These are phyloP conservation scores for Helobdella robusta DNA, from an alignment of 2,888 invertebrate species.

Conservation along the genomic window DNA sequence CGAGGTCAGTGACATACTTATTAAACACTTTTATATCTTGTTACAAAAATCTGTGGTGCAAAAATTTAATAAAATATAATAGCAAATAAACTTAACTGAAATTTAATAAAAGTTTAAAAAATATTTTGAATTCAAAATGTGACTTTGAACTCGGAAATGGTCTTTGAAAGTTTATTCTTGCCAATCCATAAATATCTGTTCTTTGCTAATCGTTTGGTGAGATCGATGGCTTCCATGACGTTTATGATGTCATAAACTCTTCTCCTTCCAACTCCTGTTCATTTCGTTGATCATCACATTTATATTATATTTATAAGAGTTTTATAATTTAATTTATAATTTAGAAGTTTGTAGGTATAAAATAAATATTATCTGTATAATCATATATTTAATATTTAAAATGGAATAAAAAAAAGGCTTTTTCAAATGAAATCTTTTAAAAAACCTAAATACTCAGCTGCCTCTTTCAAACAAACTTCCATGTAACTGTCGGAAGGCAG, in stretches of 20 bases:
- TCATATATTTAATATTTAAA: too few relatives aligned
- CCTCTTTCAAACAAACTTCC: constrained; percentile 57
- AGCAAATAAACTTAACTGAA: background rate
- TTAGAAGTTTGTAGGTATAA: too few relatives aligned
- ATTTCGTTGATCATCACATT: background rate
- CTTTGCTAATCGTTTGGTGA: constrained; percentile 58
- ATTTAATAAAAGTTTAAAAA: background rate
- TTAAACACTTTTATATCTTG: too few relatives aligned
- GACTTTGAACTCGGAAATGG: constrained; percentile 58
- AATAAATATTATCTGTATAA: too few relatives aligned
- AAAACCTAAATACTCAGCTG: constrained; percentile 23
- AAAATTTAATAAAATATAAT: too few relatives aligned
- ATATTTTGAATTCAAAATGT: background rate
- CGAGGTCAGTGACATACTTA: too few relatives aligned
- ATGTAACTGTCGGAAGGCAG: constrained; percentile 49
- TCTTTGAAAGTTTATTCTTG: constrained; percentile 56
- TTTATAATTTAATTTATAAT: too few relatives aligned
- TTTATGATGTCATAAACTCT: constrained; percentile 67
- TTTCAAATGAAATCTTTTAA: too few relatives aligned
- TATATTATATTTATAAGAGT: too few relatives aligned
- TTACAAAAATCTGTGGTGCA: too few relatives aligned
- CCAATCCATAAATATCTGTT: constrained; percentile 65
- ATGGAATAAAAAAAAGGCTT: too few relatives aligned
- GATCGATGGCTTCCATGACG: constrained; percentile 63
- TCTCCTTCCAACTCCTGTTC: constrained; percentile 56